phyloP scores from a whole-genome alignment of 2,888 invertebrate genomes.

The Coelogynopora nodosa region DNA sequence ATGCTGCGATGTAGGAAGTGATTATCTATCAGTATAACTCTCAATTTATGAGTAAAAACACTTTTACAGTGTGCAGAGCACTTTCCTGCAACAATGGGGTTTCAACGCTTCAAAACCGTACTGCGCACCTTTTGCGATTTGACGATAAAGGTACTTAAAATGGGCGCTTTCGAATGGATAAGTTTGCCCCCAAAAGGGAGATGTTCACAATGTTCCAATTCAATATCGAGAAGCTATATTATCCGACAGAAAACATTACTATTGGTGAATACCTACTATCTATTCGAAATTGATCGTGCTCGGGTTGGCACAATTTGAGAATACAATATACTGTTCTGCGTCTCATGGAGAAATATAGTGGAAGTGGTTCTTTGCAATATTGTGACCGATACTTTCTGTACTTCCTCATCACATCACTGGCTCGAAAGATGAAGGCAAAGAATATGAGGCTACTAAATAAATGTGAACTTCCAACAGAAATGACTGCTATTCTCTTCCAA shows the following conservation, averaged over 20 bases:
- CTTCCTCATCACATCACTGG: background rate
- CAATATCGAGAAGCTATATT: background rate
- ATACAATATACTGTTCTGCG: background rate
- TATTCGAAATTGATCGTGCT: background rate
- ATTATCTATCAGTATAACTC: no score
- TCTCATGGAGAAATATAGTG: background rate
- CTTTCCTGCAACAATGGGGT: no score
- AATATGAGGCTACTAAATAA: background rate
- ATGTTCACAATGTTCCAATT: background rate
- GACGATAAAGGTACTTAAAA: no score
- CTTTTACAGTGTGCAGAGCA: no score
- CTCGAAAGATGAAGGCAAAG: background rate
- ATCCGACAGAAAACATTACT: background rate
- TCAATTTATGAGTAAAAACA: no score
- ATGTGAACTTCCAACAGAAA: background rate
- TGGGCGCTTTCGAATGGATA: no score
- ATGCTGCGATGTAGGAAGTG: no score
- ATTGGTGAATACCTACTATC: background rate
- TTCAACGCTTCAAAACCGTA: no score
- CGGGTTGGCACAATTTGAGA: background rate
- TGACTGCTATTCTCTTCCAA: background rate
- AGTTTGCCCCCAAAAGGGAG: no score
- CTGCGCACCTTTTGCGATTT: no score
- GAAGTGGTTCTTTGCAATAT: no score
- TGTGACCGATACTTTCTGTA: no score